Conservation (phyloP, 2,888 invertebrate species). For the Halictus ligatus region DNA sequence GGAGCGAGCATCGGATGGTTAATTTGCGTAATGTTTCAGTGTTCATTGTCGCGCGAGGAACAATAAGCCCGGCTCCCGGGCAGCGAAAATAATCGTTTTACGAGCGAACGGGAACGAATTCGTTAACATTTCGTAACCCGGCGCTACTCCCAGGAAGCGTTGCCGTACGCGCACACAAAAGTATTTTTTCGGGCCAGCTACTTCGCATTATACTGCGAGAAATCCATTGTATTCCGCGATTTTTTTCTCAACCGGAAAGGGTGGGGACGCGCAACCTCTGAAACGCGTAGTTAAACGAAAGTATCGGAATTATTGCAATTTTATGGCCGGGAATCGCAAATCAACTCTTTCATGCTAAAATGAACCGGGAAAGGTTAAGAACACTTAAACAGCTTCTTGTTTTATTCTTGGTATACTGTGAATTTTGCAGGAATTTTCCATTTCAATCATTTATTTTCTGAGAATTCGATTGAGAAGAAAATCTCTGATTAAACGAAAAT, state of each 20-base stretch:
- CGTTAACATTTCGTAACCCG: conserved; percentile 44
- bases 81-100: conserved; percentile 51
- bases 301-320: background rate
- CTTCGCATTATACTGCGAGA: conserved; percentile 1
- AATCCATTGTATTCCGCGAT: conserved; percentile 8
- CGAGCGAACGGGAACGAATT: conserved; percentile 40
- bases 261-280: background rate
- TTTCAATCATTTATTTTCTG: no score
- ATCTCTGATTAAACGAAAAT: no score
- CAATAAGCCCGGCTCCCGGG: conserved; percentile 19
- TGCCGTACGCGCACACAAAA: conserved; percentile 18
- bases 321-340: background rate
- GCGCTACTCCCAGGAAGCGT: conserved; percentile 20
- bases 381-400: background rate
- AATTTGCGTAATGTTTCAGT: conserved; percentile 32
- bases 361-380: background rate
- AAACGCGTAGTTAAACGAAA: background rate
- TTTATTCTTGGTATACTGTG: background rate
- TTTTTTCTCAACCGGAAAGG: background rate
- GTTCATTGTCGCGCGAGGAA: conserved; percentile 26
- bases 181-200: background rate
- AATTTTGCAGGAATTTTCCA: background rate
- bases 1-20: background rate
- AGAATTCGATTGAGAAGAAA: no score
- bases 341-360: background rate